Base-by-base conservation (phyloP, 2,888 invertebrate species). In the Hydrotaea cyrtoneurina region DNA sequence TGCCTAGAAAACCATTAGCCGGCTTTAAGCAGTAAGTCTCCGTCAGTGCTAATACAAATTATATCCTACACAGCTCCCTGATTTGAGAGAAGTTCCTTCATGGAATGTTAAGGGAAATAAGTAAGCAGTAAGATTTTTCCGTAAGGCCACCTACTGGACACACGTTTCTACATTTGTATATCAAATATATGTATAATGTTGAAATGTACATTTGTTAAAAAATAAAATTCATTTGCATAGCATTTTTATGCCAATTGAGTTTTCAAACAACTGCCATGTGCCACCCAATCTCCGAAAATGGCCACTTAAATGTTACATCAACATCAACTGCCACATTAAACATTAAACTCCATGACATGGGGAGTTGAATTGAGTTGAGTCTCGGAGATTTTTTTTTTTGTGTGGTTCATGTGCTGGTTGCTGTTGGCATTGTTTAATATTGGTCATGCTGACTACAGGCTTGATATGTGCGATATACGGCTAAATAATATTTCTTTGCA, bases 261-360 rank as follows among this genome's bases (percentile, higher is more conserved):
- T 82, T 82, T 85, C 76, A 81, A 81, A 85, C 73, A 85, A 85
- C 81, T 85, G 78, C 79, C 81, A 82, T 85, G 81, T 85, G 84
- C 81, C 84, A 85, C 82, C 82, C 83, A 83, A 83, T 76, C 66
- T 76, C 83, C 81, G 78, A 78, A 83, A 82, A 80, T 81, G 83
- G 79, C 74, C 81, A 86, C 81, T 86, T 79, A 83, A 86, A 83
- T 82, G 83, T 83, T 83, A 77, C 78, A 77, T 77, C 77, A 77
- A 77, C 77, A 43, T 82, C 81, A 85, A 82, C 57, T 73, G 82
- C 77, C 77, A 79, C 81, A 79, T 85, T 81, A 78, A 85, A 79
- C 81, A 79, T 85, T 81, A 78, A 85, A 82, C 85, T 71, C 81
- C 82, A 81, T 81, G 79, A 77, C 79, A 82, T 85, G 69, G 62